Base-by-base conservation (phyloP, 2,888 invertebrate species). In the Eurytoma californica region DNA sequence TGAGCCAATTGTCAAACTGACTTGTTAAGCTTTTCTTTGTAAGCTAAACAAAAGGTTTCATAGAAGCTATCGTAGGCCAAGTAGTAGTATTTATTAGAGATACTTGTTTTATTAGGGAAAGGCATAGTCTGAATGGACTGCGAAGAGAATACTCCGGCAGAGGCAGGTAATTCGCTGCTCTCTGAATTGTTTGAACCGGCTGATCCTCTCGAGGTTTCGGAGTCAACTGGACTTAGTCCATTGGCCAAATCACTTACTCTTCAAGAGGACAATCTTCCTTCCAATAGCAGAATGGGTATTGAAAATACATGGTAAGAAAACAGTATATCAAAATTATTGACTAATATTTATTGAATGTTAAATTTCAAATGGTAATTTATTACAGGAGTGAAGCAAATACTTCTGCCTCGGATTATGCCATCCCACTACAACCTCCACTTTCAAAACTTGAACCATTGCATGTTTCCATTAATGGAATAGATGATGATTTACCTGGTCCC, bases 241-340 rank as follows among this genome's bases (percentile, higher is more conserved):
- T 80, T 90, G 51, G 89, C 89, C 60, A 87, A 87, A 66, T 88
- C 89, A 20, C 81, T 90, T 16, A 88, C 86, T 2, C 80, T 90
- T 30, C 86, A 89, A 81, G 90, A 90, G 75, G 88, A 90, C 65
- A 88, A 85, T 81, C 74, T 84, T 72, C 83, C 84, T 63, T 84
- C 85, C 9, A 83, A 86, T 76, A 84, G 85, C 83, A 87, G 86
- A 77, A 91, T 91, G 91, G 91, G 91, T 76, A 89, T 91, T 82
- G 91, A 91, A 85, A 91, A 91, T 83, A 90, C 91, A 76, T 91
- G 91, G 91, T 81, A 55, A 60, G 30, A 24, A 13, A 39, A 18
- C 18, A 58, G 9, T 7, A 1, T 9, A 39, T 39, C 9, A 39
- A 39, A 24, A 24, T 24, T 24, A 39, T 7, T 39, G 9, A 9